phyloP scores from a whole-genome alignment of 2,888 invertebrate species.

The Lampropteryx suffumata region DNA sequence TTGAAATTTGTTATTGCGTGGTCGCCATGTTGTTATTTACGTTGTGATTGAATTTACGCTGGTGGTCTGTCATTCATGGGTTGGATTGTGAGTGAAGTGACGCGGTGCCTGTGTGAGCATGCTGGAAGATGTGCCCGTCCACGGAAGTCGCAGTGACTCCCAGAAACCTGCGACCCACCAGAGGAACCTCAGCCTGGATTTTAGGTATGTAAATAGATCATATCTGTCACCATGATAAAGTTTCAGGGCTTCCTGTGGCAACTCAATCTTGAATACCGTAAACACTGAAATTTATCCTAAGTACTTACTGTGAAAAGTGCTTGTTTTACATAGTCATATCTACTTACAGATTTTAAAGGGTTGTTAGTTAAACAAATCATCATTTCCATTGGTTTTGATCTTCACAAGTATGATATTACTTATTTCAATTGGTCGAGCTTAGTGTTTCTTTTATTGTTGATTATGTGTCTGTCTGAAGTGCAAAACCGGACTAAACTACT shows the following conservation, averaged over 20 bases:
- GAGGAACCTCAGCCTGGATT: constrained; percentile 94
- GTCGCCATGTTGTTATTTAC: constrained; percentile 82
- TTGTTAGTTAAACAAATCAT: too few species aligned
- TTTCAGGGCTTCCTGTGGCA: background rate
- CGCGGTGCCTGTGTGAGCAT: constrained; percentile 68
- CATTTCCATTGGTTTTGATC: too few species aligned
- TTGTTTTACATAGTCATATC: too few species aligned
- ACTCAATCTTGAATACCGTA: background rate
- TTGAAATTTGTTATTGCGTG: constrained; percentile 40
- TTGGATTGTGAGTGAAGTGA: constrained; percentile 67
- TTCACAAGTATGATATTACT: too few species aligned
- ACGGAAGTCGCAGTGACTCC: constrained; percentile 72
- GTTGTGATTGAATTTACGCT: constrained; percentile 57
- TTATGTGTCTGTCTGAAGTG: background rate
- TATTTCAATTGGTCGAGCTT: too few species aligned
- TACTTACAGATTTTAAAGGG: too few species aligned
- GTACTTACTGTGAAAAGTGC: background rate
- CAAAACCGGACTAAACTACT: constrained; percentile 18
- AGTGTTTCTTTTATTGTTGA: too few species aligned
- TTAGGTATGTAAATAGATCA: constrained; percentile 84
- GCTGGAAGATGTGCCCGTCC: constrained; percentile 81
- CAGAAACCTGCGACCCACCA: constrained; percentile 85
- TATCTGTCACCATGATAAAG: constrained; percentile 2
- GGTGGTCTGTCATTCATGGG: constrained; percentile 52
- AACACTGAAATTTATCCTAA: too few species aligned